Percentiles rank a stretch among this genome's conserved stretches.
Conservation (phyloP, 2,113 vertebrate species). For the Pseudolaguvia tuberculata region DNA sequence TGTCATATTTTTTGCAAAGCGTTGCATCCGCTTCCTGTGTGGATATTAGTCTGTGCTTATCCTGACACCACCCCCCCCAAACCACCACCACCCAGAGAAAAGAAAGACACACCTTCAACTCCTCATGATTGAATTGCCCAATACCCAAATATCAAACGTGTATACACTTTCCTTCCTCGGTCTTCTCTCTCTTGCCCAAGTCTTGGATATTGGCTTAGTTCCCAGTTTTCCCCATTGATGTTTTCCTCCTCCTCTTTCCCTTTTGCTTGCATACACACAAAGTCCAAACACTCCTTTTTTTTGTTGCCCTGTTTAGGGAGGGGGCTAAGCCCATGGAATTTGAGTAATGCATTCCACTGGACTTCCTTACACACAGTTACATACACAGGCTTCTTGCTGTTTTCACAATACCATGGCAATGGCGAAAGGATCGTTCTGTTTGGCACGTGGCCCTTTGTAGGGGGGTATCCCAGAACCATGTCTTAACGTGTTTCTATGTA, state of each 20-base stretch:
- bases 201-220: slow-evolving; percentile 40
- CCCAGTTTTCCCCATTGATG: slow-evolving; percentile 42
- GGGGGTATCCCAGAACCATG: slow-evolving; percentile 32
- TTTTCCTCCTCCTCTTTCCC: slow-evolving; percentile 42
- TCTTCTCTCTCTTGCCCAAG: slow-evolving; percentile 25
- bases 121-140: slow-evolving; percentile 46
- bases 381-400: slow-evolving; percentile 38
- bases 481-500: neutral
- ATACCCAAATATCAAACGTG: slow-evolving; percentile 35
- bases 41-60: neutral
- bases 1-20: neutral
- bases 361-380: slow-evolving; percentile 25
- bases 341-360: slow-evolving; percentile 48
- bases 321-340: slow-evolving; percentile 56
- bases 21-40: slow-evolving; percentile 14
- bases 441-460: slow-evolving; percentile 47
- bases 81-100: no score
- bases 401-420: slow-evolving; percentile 34
- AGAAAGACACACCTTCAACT: slow-evolving; percentile 28
- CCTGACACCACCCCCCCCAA: slow-evolving; percentile 2
- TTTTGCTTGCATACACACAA: neutral
- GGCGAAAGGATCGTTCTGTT: slow-evolving; percentile 44
- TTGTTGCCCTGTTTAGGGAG: slow-evolving; percentile 58
- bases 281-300: slow-evolving; percentile 4
- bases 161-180: slow-evolving; percentile 2